Base-by-base conservation (phyloP, 2,888 invertebrate species). In the Prenolepis imparis region DNA sequence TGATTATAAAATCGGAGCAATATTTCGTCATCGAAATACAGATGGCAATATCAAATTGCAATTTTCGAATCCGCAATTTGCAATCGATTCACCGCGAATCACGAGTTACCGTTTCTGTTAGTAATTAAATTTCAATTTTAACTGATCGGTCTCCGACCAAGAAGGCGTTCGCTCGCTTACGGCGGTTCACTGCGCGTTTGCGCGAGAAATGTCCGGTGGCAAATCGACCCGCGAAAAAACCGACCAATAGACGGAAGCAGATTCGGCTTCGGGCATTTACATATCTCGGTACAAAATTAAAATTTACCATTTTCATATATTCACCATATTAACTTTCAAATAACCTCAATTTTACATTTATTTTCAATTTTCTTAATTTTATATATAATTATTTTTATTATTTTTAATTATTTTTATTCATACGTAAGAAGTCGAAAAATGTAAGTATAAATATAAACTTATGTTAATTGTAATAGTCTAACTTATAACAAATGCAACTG, bases 181-280 rank as follows among this genome's bases (percentile, higher is more conserved):
- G 64, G 8, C n/a, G 41, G 8, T n/a, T 32, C n/a, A 21, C 21
- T 61, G n/a, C 73, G 89, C 92, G 91, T 91, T 82, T 90, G 92
- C 92, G 92, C 90, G 75, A 82, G 64, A 59, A 39, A 85, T 78
- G 72, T 88, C 84, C 90, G 91, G 90, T 91, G 90, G 88, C 87
- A 91, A 91, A 94, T 94, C 94, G 93, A 94, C 93, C 94, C 92
- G 93, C 92, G 93, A 93, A 93, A 93, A 92, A 89, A 84, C 87
- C 84, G 70, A 84, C 91, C 92, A 93, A 89, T 89, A 63, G 52
- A 61, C 24, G 66, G 8, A 67, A 67, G 12, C 15, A 57, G 81
- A 75, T 41, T 11, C 39, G 81, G 32, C 21, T 59, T 24, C 8
- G 18, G 24, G 11, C 72, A 80, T 44, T 64, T 80, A 70, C 11